A percentile compares a stretch with the other conserved stretches of the same genome.
Conservation (phyloP, 1,140 invertebrate species). For the Hestina assimilis region DNA sequence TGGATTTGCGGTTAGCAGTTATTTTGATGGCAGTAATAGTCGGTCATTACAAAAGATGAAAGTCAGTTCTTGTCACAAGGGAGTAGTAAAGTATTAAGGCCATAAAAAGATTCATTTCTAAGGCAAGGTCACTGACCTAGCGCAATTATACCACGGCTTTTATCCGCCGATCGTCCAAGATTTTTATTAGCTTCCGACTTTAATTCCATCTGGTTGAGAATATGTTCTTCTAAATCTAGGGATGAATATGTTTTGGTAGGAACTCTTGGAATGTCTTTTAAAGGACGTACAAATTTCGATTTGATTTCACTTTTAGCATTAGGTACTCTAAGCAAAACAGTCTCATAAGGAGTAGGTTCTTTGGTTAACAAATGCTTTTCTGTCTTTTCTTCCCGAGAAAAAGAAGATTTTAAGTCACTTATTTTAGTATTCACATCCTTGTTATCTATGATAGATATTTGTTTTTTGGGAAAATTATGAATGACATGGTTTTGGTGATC, state of each 20-base stretch:
- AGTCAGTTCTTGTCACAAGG: conserved; percentile 20
- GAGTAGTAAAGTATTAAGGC: conserved; percentile 24
- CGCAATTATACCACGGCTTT: conserved; percentile 41
- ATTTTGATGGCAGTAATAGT: conserved; percentile 9
- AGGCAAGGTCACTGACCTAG: conserved; percentile 69
- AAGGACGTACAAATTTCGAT: conserved; percentile 24
- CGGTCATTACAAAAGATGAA: conserved; percentile 19
- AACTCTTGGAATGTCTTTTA: conserved; percentile 28
- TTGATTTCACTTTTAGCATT: conserved; percentile 33
- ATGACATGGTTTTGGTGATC: conserved; percentile 1
- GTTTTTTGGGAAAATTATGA: conserved; percentile 10
- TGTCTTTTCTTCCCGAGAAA: conserved; percentile 31
- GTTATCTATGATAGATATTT: conserved; percentile 40
- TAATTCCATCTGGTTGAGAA: conserved; percentile 66
- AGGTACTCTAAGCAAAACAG: conserved; percentile 49
- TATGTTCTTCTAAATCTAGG: conserved; percentile 59
- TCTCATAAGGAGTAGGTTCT: conserved; percentile 60
- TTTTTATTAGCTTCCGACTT: conserved; percentile 68
- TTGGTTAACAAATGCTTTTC: conserved; percentile 48
- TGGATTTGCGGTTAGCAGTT: conserved; percentile 20
- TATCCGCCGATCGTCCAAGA: conserved; percentile 65
- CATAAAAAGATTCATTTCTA: conserved; percentile 33
- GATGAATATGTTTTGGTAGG: conserved; percentile 50
- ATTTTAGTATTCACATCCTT: conserved; percentile 38
- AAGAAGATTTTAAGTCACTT: conserved; percentile 28